Evolutionary conservation across 2,888 invertebrate species (phyloP).

Genomic region (Eristalis intricaria): DNA sequence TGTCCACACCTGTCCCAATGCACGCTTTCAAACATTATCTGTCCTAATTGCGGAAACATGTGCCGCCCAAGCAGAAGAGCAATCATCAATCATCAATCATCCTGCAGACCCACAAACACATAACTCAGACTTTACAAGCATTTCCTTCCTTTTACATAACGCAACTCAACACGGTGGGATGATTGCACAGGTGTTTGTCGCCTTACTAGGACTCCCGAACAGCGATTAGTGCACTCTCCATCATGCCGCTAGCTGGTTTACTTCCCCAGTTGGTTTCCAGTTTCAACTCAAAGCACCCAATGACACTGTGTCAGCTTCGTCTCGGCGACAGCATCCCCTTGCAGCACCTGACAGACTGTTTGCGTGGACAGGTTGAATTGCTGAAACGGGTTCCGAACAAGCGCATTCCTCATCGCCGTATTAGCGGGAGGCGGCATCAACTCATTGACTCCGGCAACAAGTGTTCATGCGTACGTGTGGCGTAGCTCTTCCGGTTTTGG

Average conservation of each 20-base stretch:
- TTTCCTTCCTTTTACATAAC: conserved; percentile 45
- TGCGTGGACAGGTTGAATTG: neutral
- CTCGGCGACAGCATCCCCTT: conserved; percentile 15
- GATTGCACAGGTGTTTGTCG: conserved; percentile 29
- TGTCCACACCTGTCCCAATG: neutral
- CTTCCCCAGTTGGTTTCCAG: neutral
- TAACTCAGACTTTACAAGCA: conserved; percentile 23
- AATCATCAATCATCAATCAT: neutral
- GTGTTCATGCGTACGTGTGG: neutral
- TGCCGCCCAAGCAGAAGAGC: conserved; percentile 1
- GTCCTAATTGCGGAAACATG: conserved; percentile 28
- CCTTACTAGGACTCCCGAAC: conserved; percentile 18
- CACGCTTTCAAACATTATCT: neutral
- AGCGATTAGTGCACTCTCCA: neutral
- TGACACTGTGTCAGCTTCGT: conserved; percentile 34
- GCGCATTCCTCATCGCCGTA: neutral
- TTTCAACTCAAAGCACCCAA: neutral
- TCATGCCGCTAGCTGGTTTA: conserved; percentile 21
- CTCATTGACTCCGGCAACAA: conserved; percentile 6
- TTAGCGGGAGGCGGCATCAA: conserved; percentile 28
- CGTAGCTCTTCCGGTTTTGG: conserved; percentile 39
- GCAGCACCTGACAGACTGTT: conserved; percentile 32
- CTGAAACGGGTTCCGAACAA: conserved; percentile 35
- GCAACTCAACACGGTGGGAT: neutral
- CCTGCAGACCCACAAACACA: conserved; percentile 28